A percentile compares a stretch with the other conserved stretches of the same genome.
Evolutionary conservation across 1,140 invertebrate genomes (phyloP).

Genomic region (Bactericera cockerelli): DNA sequence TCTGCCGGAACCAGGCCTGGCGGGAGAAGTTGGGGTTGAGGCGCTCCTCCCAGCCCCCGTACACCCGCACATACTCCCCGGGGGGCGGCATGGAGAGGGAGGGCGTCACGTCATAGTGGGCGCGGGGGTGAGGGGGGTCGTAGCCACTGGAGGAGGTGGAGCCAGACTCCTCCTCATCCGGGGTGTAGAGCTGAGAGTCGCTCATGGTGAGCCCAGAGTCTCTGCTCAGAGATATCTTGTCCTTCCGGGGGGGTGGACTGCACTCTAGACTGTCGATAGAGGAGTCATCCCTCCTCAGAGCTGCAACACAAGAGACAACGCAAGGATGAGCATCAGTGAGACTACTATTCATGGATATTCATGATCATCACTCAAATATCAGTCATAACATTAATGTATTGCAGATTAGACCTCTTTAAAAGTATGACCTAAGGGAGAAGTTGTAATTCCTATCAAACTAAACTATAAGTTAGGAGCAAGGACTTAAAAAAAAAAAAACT

Average conservation of each 20-base stretch:
- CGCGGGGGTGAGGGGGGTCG: constrained; percentile 22
- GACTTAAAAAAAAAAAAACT: too few species aligned
- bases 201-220: constrained; percentile 75
- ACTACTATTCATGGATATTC: too few species aligned
- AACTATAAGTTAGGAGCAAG: too few species aligned
- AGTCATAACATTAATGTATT: too few species aligned
- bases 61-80: constrained; percentile 33
- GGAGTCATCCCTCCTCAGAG: constrained; percentile 42
- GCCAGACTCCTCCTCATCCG: constrained; percentile 53
- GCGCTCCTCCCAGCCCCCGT: constrained; percentile 36
- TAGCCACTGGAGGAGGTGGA: constrained; percentile 46
- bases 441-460: too few species aligned
- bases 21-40: constrained; percentile 40
- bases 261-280: constrained; percentile 71
- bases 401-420: too few species aligned
- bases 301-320: constrained; percentile 33
- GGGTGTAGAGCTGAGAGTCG: constrained; percentile 56
- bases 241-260: constrained; percentile 52
- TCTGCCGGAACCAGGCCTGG: constrained; percentile 37
- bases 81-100: constrained; percentile 23
- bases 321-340: too few species aligned
- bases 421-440: too few species aligned
- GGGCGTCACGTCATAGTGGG: constrained; percentile 21
- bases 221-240: constrained; percentile 68
- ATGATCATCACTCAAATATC: too few species aligned